Conservation (phyloP, 2,888 invertebrate species). For the Adineta ricciae region DNA sequence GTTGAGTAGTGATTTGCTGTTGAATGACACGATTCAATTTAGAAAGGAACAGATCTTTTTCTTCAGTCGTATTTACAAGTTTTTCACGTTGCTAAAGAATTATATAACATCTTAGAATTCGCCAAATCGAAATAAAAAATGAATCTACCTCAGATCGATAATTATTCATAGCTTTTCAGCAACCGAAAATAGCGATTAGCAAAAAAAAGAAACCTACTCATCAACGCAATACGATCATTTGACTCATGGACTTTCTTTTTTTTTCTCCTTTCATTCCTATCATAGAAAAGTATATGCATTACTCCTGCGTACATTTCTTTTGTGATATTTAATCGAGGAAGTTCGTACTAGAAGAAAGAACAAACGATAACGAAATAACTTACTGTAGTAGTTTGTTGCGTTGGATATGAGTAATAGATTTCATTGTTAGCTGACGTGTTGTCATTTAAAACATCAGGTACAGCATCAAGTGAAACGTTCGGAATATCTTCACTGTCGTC, state of each 20-base stretch:
- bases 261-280: not conserved
- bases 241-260: not conserved
- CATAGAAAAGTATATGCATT: not conserved
- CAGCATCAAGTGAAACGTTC: not conserved
- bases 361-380: not conserved
- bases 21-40: not conserved
- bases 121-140: no score
- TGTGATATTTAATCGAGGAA: not conserved
- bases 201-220: not conserved
- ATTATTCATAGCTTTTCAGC: not conserved
- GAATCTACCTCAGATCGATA: not conserved
- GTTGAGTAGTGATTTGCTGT: not conserved
- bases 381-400: not conserved
- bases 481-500: not conserved
- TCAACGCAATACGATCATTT: not conserved
- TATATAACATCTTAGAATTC: no score
- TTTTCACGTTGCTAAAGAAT: not conserved
- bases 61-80: not conserved
- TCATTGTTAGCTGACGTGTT: not conserved
- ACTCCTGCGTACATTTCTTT: not conserved
- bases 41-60: not conserved
- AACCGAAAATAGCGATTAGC: not conserved
- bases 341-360: not conserved
- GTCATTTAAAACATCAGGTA: not conserved
- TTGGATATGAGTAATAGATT: not conserved